Evolutionary conservation across 2,888 invertebrate species (phyloP).

Genomic region (Gnatocerus cornutus): DNA sequence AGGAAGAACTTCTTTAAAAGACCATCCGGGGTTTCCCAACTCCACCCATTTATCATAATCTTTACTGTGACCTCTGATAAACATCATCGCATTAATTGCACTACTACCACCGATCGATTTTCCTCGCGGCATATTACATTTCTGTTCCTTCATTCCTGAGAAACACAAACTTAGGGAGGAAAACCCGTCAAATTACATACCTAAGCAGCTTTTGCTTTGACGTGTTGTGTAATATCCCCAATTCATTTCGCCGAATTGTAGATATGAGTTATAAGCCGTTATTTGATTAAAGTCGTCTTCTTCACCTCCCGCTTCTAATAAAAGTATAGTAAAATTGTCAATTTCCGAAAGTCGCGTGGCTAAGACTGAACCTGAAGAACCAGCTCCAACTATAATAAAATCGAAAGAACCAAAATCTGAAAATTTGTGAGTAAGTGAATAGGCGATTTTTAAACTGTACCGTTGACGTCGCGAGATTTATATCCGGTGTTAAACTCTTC

Average conservation of each 20-base stretch:
- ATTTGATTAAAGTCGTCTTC: conserved; percentile 53
- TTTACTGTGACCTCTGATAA: conserved; percentile 47
- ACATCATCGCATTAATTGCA: conserved; percentile 52
- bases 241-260: conserved; percentile 48
- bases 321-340: conserved; percentile 63
- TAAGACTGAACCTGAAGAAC: conserved; percentile 54
- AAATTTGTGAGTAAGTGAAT: background rate
- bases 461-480: background rate
- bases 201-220: conserved; percentile 53
- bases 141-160: conserved; percentile 49
- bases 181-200: conserved; percentile 46
- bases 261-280: conserved; percentile 53
- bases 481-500: conserved; percentile 4
- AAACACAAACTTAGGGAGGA: background rate
- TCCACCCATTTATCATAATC: conserved; percentile 53
- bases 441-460: background rate
- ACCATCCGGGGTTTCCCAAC: conserved; percentile 50
- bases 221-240: conserved; percentile 56
- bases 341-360: conserved; percentile 57
- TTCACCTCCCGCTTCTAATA: conserved; percentile 58
- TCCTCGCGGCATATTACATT: conserved; percentile 50
- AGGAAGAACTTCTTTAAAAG: conserved; percentile 51
- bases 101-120: conserved; percentile 52
- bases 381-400: conserved; percentile 56
- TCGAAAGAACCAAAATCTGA: conserved; percentile 56